Percentiles rank a stretch among this genome's conserved stretches.
Conservation (phyloP, 2,888 invertebrate species). For the Serrognathus titanus region DNA sequence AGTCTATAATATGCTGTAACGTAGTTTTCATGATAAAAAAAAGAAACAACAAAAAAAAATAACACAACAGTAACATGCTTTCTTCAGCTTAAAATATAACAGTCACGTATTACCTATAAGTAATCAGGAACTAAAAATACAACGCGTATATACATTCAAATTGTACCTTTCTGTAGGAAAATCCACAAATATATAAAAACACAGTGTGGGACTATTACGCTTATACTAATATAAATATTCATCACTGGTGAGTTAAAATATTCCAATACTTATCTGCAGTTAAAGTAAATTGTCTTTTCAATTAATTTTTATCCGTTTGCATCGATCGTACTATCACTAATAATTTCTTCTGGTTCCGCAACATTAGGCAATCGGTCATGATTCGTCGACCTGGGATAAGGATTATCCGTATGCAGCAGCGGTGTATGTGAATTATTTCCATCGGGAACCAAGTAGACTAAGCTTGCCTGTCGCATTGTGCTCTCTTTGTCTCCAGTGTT, state of each 20-base stretch:
- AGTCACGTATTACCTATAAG: conserved; percentile 29
- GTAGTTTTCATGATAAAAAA: not conserved
- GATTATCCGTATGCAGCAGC: conserved; percentile 31
- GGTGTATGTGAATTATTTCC: conserved; percentile 35
- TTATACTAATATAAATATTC: conserved; percentile 16
- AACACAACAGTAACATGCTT: conserved; percentile 25
- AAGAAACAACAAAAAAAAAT: conserved; percentile 15
- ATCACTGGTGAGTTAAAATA: conserved; percentile 22
- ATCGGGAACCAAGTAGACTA: conserved; percentile 30
- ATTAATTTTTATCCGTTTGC: conserved; percentile 10
- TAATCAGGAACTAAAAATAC: conserved; percentile 29
- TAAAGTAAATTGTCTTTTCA: conserved; percentile 5
- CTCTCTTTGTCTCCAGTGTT: conserved; percentile 22
- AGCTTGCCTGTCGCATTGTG: conserved; percentile 30
- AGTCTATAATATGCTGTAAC: not conserved
- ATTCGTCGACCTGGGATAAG: conserved; percentile 39
- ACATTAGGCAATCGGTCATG: conserved; percentile 36
- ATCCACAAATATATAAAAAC: conserved; percentile 20
- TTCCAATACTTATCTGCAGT: conserved; percentile 9
- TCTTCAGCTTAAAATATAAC: conserved; percentile 22
- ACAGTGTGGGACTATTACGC: conserved; percentile 13
- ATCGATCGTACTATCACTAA: conserved; percentile 6
- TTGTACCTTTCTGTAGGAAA: conserved; percentile 35
- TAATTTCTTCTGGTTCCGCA: conserved; percentile 13
- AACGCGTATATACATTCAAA: conserved; percentile 22